Base-by-base conservation (phyloP, 2,888 invertebrate genomes). In the Choristoneura rosaceana region DNA sequence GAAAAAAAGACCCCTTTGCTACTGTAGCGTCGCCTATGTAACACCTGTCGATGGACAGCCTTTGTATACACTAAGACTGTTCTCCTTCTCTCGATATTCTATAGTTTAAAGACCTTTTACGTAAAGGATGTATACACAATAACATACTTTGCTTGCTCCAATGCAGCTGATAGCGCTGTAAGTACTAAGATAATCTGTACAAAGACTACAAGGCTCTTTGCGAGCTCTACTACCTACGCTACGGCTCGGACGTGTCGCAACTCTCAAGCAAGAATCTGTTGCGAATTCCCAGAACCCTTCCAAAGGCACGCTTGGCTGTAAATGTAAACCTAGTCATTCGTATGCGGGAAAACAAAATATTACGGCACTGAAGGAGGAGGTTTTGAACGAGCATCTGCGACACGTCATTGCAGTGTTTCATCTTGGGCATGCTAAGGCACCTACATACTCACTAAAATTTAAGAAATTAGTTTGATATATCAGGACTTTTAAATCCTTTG, bases 161-260 rank as follows among this genome's bases (percentile, higher is more conserved):
- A 55, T 52, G 50, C 50, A 34, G n/a, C 25, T n/a, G 7, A 64
- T 10, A 47, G n/a, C 43, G 15, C 47, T 64, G 34, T 43, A 17
- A 17, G 17, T 52, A 34, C 34, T 9, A 34, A 33, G 47, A 50
- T 50, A 47, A 8, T 34, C 12, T 50, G 47, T 34, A 5, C 33
- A 33, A 38, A 38, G 38, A 38, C 38, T 12, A 14, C 41, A 17
- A 3, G 34, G 63, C 10, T 34, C 12, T 64, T 64, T 50, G 50
- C 50, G 47, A 33, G 63, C n/a, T 64, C 8, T 47, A 34, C 50
- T 64, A 50, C 47, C 52, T 17, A 64, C 47, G 50, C 52, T 52
- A 64, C 34, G 50, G n/a, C n/a, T 9, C 33, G n/a, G 50, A 64
- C 63, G 63, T 64, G 63, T 34, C 34, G 10, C 33, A 34, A 64